Conservation (phyloP, 2,113 vertebrate genomes). For the Hoplias malabaricus region DNA sequence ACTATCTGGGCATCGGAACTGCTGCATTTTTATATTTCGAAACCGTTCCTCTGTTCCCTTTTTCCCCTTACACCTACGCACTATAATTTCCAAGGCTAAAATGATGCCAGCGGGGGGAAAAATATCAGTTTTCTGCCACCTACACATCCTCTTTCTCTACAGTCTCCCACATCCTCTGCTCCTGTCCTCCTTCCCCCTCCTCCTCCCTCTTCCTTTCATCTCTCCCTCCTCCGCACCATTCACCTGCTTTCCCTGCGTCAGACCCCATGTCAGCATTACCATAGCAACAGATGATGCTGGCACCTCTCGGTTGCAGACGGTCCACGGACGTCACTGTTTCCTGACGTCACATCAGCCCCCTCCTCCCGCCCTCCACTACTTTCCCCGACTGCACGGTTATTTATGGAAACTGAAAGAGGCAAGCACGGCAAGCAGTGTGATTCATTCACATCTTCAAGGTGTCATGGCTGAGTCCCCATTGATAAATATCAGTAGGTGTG, state of each 20-base stretch:
- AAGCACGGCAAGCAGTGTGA: constrained; percentile 1
- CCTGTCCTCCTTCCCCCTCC: constrained; percentile 4
- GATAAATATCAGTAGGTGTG: constrained; percentile 24
- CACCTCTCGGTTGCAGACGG: constrained; percentile 70
- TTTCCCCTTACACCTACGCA: constrained; percentile 45
- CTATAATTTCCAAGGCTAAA: constrained; percentile 4
- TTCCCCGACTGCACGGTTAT: constrained; percentile 33
- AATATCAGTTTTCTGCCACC: constrained; percentile 48
- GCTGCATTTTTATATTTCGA: constrained; percentile 9
- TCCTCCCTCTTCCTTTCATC: constrained; percentile 46
- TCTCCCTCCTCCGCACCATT: constrained; percentile 55
- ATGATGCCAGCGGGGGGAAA: neutral
- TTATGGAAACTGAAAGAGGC: constrained; percentile 38
- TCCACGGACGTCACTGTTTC: constrained; percentile 63
- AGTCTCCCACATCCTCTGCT: constrained; percentile 53
- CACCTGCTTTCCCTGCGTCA: constrained; percentile 66
- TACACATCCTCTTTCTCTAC: constrained; percentile 46
- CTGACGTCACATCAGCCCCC: constrained; percentile 41
- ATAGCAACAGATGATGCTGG: constrained; percentile 74
- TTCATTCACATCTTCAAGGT: constrained; percentile 39
- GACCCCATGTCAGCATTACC: constrained; percentile 71
- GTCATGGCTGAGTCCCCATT: neutral
- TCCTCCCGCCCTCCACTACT: constrained; percentile 18
- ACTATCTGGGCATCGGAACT: neutral
- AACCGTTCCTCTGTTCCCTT: neutral